Base-by-base conservation (phyloP, 2,797 vertebrate species). In the Triplophysa bombifrons region DNA sequence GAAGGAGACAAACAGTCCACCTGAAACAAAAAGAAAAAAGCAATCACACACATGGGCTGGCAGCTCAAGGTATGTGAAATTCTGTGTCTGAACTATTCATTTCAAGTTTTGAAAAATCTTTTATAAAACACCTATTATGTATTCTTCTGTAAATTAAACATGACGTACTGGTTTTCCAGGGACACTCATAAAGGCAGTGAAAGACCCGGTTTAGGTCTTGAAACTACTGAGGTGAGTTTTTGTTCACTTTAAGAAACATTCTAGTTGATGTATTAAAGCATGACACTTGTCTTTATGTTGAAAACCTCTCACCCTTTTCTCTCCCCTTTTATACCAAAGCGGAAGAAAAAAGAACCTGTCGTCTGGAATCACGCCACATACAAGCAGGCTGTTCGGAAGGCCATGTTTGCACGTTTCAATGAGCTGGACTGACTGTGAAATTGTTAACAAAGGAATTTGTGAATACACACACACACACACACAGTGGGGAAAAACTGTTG, bases 391-490 rank as follows among this genome's bases (percentile, higher is more conserved):
- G 97, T 98, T 63, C 93, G 97, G 71, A 97, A 97, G 87, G 97
- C 97, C 83, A 99, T 99, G 97, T 99, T 98, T 87, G 97, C 97
- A 73, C 95, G 97, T 72, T 99, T 97, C 71, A 99, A 99, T 89
- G 97, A 98, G 81, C 95, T 99, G 0, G 96, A 98, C 87, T 98
- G 93, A 96, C 22, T 10, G 61, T 60, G 25, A 79, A 51, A 25
- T 50, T 7, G 53, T 51, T 38, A 74, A n/a, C 44, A 38, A 76
- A 11, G 8, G 8, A 74, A 64, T 86, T 27, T 81, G 27, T 80
- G 61, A 82, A 85, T 80, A 84, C 74, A 50, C 84, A 80, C 82
- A 34, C 17, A 34, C 38, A 41, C 38, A 41, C 0, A 38, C 34
- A 38, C 34, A 38, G 1, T 7, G 38, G 4, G 38, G 7, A 10